phyloP scores from a whole-genome alignment of 2,113 vertebrate species.

The Callorhinus ursinus region DNA sequence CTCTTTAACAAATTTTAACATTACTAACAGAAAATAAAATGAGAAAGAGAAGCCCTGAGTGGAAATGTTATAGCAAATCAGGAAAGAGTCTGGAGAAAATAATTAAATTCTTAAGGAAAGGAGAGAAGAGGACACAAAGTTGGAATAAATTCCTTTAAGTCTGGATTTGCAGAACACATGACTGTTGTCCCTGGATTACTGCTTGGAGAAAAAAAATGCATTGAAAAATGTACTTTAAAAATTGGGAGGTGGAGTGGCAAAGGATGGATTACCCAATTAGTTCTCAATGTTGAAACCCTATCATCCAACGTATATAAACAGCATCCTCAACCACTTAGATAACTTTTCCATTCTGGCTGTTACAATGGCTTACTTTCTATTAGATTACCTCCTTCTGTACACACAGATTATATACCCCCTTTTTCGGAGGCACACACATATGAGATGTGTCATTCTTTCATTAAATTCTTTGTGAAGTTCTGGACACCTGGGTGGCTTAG shows the following conservation, averaged over 20 bases:
- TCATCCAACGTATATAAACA: neutral
- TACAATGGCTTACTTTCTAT: neutral
- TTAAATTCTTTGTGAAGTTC: neutral
- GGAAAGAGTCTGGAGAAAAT: neutral
- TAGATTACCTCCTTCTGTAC: neutral
- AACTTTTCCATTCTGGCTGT: neutral
- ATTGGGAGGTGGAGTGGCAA: neutral
- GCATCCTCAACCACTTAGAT: neutral
- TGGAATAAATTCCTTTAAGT: neutral
- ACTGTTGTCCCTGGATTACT: neutral
- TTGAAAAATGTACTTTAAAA: neutral
- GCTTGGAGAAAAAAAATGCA: neutral
- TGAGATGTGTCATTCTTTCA: neutral
- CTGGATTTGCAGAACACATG: neutral
- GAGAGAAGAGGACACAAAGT: neutral
- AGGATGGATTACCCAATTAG: neutral
- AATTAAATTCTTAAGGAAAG: neutral
- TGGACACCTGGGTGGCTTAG: no score
- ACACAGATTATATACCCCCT: rapidly evolving
- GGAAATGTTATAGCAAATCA: neutral
- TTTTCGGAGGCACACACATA: neutral
- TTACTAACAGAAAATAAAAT: neutral
- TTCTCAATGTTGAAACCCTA: neutral
- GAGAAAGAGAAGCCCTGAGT: neutral
- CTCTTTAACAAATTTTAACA: neutral